These are phyloP conservation scores for Tragelaphus oryx DNA, from an alignment of 2,797 vertebrate species.

Conservation along the genomic window DNA sequence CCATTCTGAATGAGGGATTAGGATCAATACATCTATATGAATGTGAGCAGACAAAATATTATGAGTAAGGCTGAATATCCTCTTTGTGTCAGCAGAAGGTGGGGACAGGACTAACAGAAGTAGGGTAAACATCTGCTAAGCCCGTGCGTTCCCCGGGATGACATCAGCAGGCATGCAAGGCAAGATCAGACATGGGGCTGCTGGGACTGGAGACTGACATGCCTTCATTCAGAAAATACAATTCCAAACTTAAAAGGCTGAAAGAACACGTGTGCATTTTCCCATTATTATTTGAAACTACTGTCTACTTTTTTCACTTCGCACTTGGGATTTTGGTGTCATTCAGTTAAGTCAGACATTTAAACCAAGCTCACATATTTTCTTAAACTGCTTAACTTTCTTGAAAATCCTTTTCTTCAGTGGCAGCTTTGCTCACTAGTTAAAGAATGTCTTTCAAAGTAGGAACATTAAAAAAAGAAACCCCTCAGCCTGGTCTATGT, in stretches of 20 bases:
- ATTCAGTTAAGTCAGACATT: constrained; percentile 39
- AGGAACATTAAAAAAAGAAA: constrained; percentile 51
- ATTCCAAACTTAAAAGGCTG: constrained; percentile 15
- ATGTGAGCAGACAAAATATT: neutral
- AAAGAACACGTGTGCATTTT: neutral
- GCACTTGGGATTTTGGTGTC: constrained; percentile 50
- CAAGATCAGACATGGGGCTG: constrained; percentile 13
- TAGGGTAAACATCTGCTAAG: constrained; percentile 54
- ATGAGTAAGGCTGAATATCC: neutral
- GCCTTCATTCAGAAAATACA: constrained; percentile 48
- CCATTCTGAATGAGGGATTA: neutral
- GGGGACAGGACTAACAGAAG: constrained; percentile 5
- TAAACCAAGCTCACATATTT: constrained; percentile 61
- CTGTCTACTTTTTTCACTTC: constrained; percentile 57
- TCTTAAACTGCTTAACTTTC: constrained; percentile 51
- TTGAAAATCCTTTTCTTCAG: constrained; percentile 45
- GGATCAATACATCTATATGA: neutral
- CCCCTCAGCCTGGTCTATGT: constrained; percentile 61
- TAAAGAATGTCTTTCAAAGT: constrained; percentile 68
- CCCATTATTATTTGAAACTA: constrained; percentile 40
- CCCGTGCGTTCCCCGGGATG: constrained; percentile 43
- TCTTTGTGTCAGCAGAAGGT: neutral
- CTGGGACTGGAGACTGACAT: neutral
- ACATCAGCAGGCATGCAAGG: constrained; percentile 64
- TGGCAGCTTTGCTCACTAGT: constrained; percentile 46